These are phyloP conservation scores for Tamias sibiricus DNA, from an alignment of 2,113 vertebrate species.

Conservation along the genomic window DNA sequence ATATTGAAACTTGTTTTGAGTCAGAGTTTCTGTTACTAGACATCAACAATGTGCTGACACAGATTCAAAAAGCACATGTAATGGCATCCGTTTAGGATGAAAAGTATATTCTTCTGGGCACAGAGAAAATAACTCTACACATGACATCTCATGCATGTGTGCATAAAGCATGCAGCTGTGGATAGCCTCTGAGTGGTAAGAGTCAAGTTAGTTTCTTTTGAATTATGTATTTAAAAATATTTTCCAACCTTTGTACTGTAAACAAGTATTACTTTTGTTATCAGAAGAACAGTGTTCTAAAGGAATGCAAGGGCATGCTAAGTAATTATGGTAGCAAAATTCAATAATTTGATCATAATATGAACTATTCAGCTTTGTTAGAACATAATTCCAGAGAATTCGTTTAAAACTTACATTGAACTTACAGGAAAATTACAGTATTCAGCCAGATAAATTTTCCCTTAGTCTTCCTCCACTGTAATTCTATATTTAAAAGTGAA, in stretches of 20 bases:
- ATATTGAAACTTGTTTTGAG: background rate
- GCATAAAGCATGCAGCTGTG: background rate
- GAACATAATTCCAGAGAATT: conserved; percentile 25
- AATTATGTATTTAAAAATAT: background rate
- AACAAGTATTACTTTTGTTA: conserved; percentile 3
- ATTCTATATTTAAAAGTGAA: conserved; percentile 28
- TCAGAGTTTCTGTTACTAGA: background rate
- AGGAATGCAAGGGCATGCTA: background rate
- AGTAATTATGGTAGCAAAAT: background rate
- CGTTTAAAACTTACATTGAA: conserved; percentile 50
- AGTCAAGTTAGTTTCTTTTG: background rate
- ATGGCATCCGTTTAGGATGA: no score
- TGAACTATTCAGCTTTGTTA: background rate
- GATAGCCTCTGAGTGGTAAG: background rate
- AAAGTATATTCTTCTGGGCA: background rate
- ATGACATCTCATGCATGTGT: background rate
- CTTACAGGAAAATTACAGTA: conserved; percentile 47
- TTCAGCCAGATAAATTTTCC: conserved; percentile 42
- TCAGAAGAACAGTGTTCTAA: background rate
- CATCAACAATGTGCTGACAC: background rate
- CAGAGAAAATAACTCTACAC: background rate
- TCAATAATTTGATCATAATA: conserved; percentile 25
- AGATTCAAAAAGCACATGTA: background rate
- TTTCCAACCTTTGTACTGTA: background rate
- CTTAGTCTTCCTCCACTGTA: conserved; percentile 2